Conservation (phyloP, 2,113 vertebrate species). For the Protobothrops mucrosquamatus region DNA sequence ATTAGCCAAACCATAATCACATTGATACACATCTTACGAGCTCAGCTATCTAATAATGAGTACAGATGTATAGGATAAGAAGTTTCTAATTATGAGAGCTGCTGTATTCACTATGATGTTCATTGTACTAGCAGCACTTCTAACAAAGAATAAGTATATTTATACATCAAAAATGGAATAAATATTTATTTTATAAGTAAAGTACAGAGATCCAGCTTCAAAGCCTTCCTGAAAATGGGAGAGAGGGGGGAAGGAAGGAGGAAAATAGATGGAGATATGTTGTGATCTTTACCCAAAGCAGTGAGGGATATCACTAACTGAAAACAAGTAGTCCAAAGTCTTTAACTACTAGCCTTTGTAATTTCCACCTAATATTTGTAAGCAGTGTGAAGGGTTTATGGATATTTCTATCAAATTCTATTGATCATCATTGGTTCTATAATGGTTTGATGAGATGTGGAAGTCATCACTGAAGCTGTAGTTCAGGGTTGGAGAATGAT, state of each 20-base stretch:
- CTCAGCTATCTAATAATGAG: conserved; percentile 5
- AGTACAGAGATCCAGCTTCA: not conserved
- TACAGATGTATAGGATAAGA: not conserved
- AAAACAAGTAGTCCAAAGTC: not conserved
- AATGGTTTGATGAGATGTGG: not conserved
- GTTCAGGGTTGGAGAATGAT: not conserved
- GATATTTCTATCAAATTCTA: not conserved
- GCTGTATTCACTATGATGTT: conserved; percentile 15
- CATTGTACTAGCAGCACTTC: not conserved
- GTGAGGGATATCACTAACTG: not conserved
- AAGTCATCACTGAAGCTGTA: not conserved
- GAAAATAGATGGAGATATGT: not conserved
- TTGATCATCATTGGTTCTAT: not conserved
- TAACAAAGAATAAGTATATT: not conserved
- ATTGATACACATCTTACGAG: conserved; percentile 12
- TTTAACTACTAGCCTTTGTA: not conserved
- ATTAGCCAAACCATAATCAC: conserved; percentile 7
- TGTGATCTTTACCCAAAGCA: not conserved
- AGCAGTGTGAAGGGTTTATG: not conserved
- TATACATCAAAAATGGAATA: not conserved
- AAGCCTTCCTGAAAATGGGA: not conserved
- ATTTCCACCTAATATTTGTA: not conserved
- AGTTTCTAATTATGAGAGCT: not conserved
- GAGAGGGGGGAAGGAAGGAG: not conserved
- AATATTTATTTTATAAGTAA: not conserved